Base-by-base conservation (phyloP, 37 sponge, comb jelly and placozoan genomes). In the Beroe forskalii region DNA sequence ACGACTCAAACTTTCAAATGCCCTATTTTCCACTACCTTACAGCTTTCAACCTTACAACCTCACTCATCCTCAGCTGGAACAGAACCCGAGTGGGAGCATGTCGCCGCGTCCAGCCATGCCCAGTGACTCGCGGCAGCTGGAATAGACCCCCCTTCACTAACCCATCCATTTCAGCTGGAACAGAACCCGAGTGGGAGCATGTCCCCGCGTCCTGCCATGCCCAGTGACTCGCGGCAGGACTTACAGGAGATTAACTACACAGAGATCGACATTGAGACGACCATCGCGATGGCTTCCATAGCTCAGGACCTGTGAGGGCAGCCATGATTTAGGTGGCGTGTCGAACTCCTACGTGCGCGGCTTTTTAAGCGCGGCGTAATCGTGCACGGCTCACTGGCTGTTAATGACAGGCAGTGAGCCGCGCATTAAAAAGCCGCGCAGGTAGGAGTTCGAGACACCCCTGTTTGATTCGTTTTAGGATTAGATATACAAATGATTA, bases 121-220 rank as follows among this genome's bases (percentile, higher is more conserved):
- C 86, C 4, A 37, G 22, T 12, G 40, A 80, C 40, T 37, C 44
- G 30, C 44, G 55, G 12, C 55, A 32, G 14, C n/a, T n/a, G n/a
- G n/a, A n/a, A n/a, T n/a, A n/a, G n/a, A n/a, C n/a, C n/a, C n/a
- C n/a, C n/a, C n/a, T n/a, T n/a, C n/a, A n/a, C n/a, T n/a, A n/a
- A n/a, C n/a, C n/a, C n/a, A n/a, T n/a, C n/a, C n/a, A 36, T 80
- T 80, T 80, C 86, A 80, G 86, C 22, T 80, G 86, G 86, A 80
- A 24, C 86, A 44, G 55, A 44, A 42, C 9, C 37, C 44, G 86
- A 38, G n/a, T 14, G 86, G 40, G 25, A 44, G 86, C 27, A 80
- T 80, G 86, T 80, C 86, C 1, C 86, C 86, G 25, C 44, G 86
- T 0, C 38, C 32, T 2, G 32, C 27, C 44, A 32, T 38, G 14